These are phyloP conservation scores for Parnassius apollo DNA, from an alignment of 2,888 invertebrate genomes.

Conservation along the genomic window DNA sequence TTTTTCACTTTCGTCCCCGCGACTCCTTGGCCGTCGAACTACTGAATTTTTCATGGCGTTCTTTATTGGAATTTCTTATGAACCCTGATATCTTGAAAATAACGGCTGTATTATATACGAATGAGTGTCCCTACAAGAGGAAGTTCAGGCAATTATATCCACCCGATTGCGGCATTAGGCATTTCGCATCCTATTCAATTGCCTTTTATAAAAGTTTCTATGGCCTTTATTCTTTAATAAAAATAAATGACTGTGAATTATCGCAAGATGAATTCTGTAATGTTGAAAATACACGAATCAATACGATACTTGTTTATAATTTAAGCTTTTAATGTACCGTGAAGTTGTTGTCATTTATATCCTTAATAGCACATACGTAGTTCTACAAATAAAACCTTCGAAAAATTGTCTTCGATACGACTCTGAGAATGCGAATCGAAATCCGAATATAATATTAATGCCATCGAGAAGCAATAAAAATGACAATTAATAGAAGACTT, in stretches of 20 bases:
- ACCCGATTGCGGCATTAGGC: slow-evolving; percentile 59
- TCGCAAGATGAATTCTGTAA: slow-evolving; percentile 28
- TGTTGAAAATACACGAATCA: slow-evolving; percentile 22
- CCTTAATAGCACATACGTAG: slow-evolving; percentile 31
- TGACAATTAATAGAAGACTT: slow-evolving; percentile 70
- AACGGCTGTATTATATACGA: slow-evolving; percentile 62
- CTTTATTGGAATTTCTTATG: slow-evolving; percentile 64
- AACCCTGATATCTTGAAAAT: slow-evolving; percentile 51
- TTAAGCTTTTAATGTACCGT: slow-evolving; percentile 19
- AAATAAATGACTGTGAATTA: slow-evolving; percentile 63
- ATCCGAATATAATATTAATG: slow-evolving; percentile 49
- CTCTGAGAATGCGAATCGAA: slow-evolving; percentile 52
- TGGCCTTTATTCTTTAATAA: slow-evolving; percentile 68
- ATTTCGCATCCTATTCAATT: slow-evolving; percentile 64
- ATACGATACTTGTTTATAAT: slow-evolving; percentile 9
- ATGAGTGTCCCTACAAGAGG: slow-evolving; percentile 57
- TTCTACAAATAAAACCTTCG: slow-evolving; percentile 45
- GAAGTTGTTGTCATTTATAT: slow-evolving; percentile 20
- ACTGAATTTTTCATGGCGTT: slow-evolving; percentile 75
- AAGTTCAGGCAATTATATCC: slow-evolving; percentile 68
- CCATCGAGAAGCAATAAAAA: slow-evolving; percentile 63
- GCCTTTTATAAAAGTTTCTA: slow-evolving; percentile 60
- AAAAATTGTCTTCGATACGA: slow-evolving; percentile 41
- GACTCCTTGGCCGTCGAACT: slow-evolving; percentile 52
- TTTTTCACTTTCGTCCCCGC: slow-evolving; percentile 66